Conservation (phyloP, 2,797 vertebrate species). For the Ispidina lecontei region DNA sequence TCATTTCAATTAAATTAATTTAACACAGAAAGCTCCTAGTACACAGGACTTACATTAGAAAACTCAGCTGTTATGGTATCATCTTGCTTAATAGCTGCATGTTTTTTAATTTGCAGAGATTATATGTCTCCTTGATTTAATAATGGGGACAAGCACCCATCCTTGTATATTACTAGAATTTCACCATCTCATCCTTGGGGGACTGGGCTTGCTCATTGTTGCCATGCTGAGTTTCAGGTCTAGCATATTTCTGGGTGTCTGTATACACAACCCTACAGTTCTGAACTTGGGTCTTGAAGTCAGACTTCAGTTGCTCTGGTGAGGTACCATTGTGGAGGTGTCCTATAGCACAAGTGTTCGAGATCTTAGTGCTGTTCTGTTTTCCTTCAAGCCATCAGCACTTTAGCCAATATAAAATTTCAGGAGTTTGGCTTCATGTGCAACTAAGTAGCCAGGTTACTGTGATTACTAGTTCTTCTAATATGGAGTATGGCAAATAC, state of each 20-base stretch:
- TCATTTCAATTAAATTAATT: not conserved
- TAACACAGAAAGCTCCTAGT: not conserved
- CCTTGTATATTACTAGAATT: not conserved
- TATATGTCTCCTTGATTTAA: not conserved
- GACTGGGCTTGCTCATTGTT: not conserved
- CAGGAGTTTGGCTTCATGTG: not conserved
- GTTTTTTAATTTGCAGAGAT: not conserved
- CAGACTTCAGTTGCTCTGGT: not conserved
- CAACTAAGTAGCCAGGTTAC: not conserved
- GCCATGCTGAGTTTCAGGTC: not conserved
- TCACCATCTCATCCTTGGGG: not conserved
- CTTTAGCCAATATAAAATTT: not conserved
- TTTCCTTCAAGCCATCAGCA: not conserved
- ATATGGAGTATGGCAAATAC: not conserved
- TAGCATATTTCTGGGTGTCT: not conserved
- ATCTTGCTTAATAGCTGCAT: not conserved
- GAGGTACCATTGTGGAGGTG: accelerated
- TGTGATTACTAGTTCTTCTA: not conserved
- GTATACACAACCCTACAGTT: not conserved
- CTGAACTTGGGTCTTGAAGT: not conserved
- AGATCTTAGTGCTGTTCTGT: not conserved
- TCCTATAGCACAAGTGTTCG: not conserved
- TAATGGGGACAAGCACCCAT: not conserved
- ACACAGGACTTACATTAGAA: not conserved
- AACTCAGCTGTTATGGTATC: not conserved